Conservation (phyloP, 2,888 invertebrate genomes). For the Glyphotaelius pellucidus region DNA sequence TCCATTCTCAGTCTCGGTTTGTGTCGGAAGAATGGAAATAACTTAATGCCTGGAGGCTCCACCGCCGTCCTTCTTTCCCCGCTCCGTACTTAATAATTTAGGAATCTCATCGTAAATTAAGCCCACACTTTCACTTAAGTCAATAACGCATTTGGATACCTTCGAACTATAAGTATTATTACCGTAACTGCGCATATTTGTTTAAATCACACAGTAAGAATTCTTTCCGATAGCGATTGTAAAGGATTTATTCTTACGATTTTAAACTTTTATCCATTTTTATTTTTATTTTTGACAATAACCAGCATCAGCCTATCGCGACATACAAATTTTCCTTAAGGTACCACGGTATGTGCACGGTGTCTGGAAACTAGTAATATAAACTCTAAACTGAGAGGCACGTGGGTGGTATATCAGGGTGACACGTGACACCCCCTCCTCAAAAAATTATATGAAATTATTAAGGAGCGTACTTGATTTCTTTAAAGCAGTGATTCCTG, state of each 20-base stretch:
- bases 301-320: too few species aligned
- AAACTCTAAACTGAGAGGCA: too few species aligned
- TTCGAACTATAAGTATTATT: neutral
- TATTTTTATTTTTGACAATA: too few species aligned
- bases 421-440: too few species aligned
- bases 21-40: constrained; percentile 48
- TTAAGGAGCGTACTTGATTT: too few species aligned
- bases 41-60: constrained; percentile 19
- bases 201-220: neutral
- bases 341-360: too few species aligned
- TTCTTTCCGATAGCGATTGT: neutral
- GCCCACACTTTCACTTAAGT: constrained; percentile 51
- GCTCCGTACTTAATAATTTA: constrained; percentile 39
- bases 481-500: too few species aligned
- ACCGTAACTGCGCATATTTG: neutral
- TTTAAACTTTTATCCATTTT: neutral
- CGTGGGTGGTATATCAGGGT: too few species aligned
- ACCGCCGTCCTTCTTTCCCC: constrained; percentile 15
- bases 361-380: too few species aligned
- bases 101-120: constrained; percentile 43
- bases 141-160: constrained; percentile 48
- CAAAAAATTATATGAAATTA: too few species aligned
- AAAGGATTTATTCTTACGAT: neutral
- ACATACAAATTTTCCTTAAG: too few species aligned
- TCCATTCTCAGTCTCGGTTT: constrained; percentile 29